phyloP scores from a whole-genome alignment of 1,140 invertebrate genomes.

The Microvelia longipes region DNA sequence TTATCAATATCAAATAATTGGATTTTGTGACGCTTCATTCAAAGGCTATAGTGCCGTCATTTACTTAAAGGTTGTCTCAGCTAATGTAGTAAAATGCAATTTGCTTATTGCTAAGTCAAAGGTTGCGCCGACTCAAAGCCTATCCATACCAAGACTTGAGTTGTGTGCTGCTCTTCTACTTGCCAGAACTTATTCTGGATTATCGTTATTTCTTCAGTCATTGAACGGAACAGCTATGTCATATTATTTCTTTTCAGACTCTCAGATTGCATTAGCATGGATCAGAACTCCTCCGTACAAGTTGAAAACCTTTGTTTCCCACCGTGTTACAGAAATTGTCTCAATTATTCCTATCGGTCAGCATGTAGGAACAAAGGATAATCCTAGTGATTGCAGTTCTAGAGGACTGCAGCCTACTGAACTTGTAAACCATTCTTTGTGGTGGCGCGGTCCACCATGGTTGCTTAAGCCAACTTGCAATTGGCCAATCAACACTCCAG shows the following conservation, averaged over 20 bases:
- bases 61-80: too few relatives aligned
- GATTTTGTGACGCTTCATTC: neutral
- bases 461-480: neutral
- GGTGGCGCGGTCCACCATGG: conserved; percentile 27
- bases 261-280: conserved; percentile 23
- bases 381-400: conserved; percentile 32
- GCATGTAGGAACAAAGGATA: too few relatives aligned
- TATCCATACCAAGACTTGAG: neutral
- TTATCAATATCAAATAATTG: neutral
- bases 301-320: conserved; percentile 14
- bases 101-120: too few relatives aligned
- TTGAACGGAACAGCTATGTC: neutral
- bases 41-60: too few relatives aligned
- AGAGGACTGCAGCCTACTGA: conserved; percentile 24
- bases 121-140: too few relatives aligned
- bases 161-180: conserved; percentile 23
- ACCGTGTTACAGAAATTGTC: neutral
- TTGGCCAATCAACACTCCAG: neutral
- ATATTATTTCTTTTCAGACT: conserved; percentile 24
- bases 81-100: too few relatives aligned
- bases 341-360: too few relatives aligned
- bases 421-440: conserved; percentile 23
- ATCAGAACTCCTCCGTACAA: conserved; percentile 17
- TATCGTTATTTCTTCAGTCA: conserved; percentile 22
- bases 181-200: conserved; percentile 22